These are phyloP conservation scores for Exocentrus adspersus DNA, from an alignment of 2,888 invertebrate genomes.

Conservation along the genomic window DNA sequence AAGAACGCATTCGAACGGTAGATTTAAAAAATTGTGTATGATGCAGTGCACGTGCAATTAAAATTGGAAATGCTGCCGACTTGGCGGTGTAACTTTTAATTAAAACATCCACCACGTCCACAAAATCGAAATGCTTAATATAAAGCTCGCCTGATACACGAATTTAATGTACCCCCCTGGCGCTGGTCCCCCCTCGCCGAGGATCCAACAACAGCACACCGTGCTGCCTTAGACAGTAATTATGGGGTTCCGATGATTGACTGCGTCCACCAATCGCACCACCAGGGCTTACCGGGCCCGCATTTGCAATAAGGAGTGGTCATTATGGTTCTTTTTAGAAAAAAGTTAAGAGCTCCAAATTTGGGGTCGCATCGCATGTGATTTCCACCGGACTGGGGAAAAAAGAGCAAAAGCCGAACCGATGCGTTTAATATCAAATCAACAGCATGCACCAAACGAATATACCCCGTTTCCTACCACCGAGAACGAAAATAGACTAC, in stretches of 20 bases:
- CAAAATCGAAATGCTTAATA: background rate
- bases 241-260: conserved; percentile 55
- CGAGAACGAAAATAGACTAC: background rate
- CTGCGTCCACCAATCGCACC: conserved; percentile 52
- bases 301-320: conserved; percentile 57
- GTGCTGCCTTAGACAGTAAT: conserved; percentile 48
- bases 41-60: no score
- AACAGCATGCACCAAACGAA: background rate
- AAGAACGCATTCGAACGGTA: no score
- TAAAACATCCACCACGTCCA: background rate
- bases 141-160: background rate
- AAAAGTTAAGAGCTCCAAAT: conserved; percentile 54
- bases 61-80: conserved; percentile 19
- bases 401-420: conserved; percentile 18
- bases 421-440: conserved; percentile 24
- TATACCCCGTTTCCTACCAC: background rate
- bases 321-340: conserved; percentile 51
- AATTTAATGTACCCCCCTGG: conserved; percentile 23
- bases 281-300: conserved; percentile 48
- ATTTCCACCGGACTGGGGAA: conserved; percentile 38
- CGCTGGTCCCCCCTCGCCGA: conserved; percentile 38
- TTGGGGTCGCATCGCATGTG: conserved; percentile 47
- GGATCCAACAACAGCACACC: conserved; percentile 39
- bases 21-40: no score
- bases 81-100: background rate